Percentiles rank a stretch among this genome's conserved stretches.
Evolutionary conservation across 2,113 vertebrate species (phyloP).

Genomic region (Trematomus loennbergii): DNA sequence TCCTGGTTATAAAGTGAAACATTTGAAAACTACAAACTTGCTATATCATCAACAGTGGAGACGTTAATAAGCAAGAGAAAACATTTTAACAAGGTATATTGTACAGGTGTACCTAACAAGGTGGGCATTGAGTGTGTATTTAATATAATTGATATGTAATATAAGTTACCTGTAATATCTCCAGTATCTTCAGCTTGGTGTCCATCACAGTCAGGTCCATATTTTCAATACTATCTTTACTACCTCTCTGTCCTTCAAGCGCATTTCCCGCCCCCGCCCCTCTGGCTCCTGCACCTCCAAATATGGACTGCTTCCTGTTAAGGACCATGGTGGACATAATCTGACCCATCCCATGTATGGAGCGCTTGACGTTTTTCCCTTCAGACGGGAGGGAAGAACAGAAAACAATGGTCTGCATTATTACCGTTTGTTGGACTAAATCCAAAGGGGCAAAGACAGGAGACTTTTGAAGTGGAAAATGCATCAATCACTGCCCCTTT

Average conservation of each 20-base stretch:
- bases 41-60: too few species aligned
- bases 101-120: neutral
- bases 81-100: too few species aligned
- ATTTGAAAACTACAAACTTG: too few species aligned
- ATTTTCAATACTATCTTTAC: constrained; percentile 89
- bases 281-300: constrained; percentile 79
- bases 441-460: too few species aligned
- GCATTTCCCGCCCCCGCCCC: constrained; percentile 63
- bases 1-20: too few species aligned
- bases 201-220: constrained; percentile 98
- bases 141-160: neutral
- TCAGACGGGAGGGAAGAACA: neutral
- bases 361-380: constrained; percentile 94
- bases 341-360: constrained; percentile 97
- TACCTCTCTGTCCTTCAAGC: constrained; percentile 80
- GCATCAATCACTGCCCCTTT: neutral
- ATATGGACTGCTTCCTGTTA: constrained; percentile 92
- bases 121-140: neutral
- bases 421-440: neutral
- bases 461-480: too few species aligned
- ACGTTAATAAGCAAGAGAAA: too few species aligned
- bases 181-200: constrained; percentile 97
- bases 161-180: constrained; percentile 92
- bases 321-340: constrained; percentile 99
- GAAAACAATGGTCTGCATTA: neutral